Evolutionary conservation across 2,888 invertebrate species (phyloP), one percentile per base, ranked within the genome.

Genomic region (Mythimna pallens): DNA sequence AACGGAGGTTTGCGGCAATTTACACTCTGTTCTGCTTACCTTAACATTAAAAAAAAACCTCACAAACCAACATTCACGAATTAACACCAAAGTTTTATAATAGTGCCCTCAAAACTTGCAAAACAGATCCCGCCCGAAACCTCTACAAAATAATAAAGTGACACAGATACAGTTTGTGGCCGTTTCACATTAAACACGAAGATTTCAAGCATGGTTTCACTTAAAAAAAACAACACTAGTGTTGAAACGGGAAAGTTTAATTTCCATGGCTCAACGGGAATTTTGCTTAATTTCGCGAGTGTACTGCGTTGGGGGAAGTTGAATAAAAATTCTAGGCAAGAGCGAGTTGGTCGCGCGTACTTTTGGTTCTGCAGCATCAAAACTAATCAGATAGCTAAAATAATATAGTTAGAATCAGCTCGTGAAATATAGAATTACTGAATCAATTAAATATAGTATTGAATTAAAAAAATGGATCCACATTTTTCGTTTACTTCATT

Each of bases 201-300:
- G 69, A 76, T 85, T 78, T 69, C 69, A 73, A 78, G 71, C 81
- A 76, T 72, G 75, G 76, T 78, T 85, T 73, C 71, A 76, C 73
- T 62, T 70, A 70, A 73, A 85, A 84, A 78, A 76, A 64, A 65
- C 64, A 64, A 50, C 59, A 73, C 71, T 30, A 75, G 62, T 61
- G 63, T 67, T 36, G 72, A 71, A 68, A 64, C 64, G 57, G 59
- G 54, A 70, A 86, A 81, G 76, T 84, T 85, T 77, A 84, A 84
- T 82, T 82, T 73, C 75, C 66, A 43, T 68, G 73, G 73, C 65
- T 78, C 59, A 47, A 76, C 63, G 69, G 70, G 77, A 76, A 81
- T 79, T 86, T 86, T 78, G 76, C 76, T 85, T 86, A 85, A 86
- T 86, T 86, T 80, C 71, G 75, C 75, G 81, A 85, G 84, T 83